Evolutionary conservation across 2,797 vertebrate species (phyloP).

Genomic region (Loris lydekkerianus): DNA sequence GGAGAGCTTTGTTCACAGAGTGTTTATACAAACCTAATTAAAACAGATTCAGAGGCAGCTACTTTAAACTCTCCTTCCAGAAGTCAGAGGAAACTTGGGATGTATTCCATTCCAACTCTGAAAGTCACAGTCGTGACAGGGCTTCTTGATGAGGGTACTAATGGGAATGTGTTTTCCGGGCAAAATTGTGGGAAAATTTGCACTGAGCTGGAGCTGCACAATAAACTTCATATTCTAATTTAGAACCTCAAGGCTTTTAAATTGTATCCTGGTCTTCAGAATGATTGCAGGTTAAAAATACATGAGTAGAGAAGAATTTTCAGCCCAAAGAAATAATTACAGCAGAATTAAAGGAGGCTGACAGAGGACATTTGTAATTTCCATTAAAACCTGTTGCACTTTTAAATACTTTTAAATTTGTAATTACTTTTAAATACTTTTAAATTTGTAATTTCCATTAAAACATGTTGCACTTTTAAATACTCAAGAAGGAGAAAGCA

Average conservation of each 20-base stretch:
- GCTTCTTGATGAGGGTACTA: slow-evolving; percentile 28
- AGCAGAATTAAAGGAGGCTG: slow-evolving; percentile 36
- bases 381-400: slow-evolving; percentile 31
- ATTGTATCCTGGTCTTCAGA: slow-evolving; percentile 61
- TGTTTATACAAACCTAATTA: neutral
- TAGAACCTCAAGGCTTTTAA: slow-evolving; percentile 62
- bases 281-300: slow-evolving; percentile 68
- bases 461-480: slow-evolving; percentile 33
- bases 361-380: slow-evolving; percentile 55
- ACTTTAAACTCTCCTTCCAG: slow-evolving; percentile 4
- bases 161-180: slow-evolving; percentile 56
- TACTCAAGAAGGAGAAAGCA: neutral
- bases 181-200: slow-evolving; percentile 68
- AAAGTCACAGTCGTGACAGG: slow-evolving; percentile 51
- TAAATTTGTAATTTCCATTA: slow-evolving; percentile 61
- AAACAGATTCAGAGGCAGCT: neutral
- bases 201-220: slow-evolving; percentile 25
- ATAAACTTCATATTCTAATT: slow-evolving; percentile 65
- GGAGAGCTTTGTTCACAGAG: neutral
- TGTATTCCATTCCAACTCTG: slow-evolving; percentile 37
- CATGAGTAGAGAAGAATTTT: slow-evolving; percentile 27
- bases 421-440: slow-evolving; percentile 52
- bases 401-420: slow-evolving; percentile 51
- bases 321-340: slow-evolving; percentile 60
- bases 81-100: neutral